Evolutionary conservation across 2,888 invertebrate species (phyloP).

Genomic region (Ectemnius lituratus): DNA sequence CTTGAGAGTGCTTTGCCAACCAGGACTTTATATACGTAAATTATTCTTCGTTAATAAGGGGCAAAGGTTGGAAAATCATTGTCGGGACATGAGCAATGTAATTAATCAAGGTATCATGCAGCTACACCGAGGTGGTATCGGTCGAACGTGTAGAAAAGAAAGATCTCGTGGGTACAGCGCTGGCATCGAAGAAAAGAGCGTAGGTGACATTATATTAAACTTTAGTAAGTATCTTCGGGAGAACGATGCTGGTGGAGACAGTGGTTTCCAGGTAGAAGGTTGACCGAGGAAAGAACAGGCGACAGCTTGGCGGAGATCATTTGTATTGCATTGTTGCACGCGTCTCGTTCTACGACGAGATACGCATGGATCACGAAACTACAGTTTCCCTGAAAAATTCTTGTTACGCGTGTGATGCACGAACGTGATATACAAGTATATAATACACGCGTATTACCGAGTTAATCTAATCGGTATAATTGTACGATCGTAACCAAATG

Average conservation of each 20-base stretch:
- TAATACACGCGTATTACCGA: no score
- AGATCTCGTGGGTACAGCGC: background rate
- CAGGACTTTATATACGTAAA: no score
- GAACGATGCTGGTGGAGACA: background rate
- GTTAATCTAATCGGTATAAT: background rate
- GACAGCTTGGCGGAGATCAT: slow-evolving; percentile 63
- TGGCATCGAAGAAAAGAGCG: background rate
- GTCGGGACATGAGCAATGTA: no score
- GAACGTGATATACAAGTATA: no score
- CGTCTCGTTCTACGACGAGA: slow-evolving; percentile 51
- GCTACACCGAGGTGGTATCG: no score
- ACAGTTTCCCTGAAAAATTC: slow-evolving; percentile 20
- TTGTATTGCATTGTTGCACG: slow-evolving; percentile 73
- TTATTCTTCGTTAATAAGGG: no score
- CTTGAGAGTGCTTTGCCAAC: no score
- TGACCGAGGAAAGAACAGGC: slow-evolving; percentile 38
- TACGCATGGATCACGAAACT: slow-evolving; percentile 31
- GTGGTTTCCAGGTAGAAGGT: slow-evolving; percentile 23
- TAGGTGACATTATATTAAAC: slow-evolving; percentile 1
- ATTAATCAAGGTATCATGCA: no score
- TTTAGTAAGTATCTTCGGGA: background rate
- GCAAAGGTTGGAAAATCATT: no score
- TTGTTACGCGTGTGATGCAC: no score
- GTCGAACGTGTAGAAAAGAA: background rate
- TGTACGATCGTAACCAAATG: no score